A percentile compares a stretch with the other conserved stretches of the same genome.
Conservation (phyloP, 1,140 invertebrate species). For the Cydia pomonella region DNA sequence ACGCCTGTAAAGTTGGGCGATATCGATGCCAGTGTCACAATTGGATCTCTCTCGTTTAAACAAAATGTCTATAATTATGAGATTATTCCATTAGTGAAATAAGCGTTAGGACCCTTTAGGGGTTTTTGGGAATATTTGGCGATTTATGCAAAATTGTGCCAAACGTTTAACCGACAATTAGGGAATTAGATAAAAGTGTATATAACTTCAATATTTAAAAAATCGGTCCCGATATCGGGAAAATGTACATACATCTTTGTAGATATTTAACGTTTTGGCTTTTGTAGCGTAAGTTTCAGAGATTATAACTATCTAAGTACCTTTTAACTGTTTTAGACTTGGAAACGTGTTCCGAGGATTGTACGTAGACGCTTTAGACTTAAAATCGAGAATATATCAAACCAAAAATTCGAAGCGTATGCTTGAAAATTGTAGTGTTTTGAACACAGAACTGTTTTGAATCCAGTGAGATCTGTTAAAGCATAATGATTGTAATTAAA, state of each 20-base stretch:
- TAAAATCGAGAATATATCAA: conserved; percentile 72
- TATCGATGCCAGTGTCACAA: conserved; percentile 67
- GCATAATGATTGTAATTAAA: conserved; percentile 49
- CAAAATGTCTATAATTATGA: conserved; percentile 64
- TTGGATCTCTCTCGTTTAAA: conserved; percentile 70
- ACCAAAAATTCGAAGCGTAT: conserved; percentile 78
- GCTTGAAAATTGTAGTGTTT: conserved; percentile 80
- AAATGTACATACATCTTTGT: conserved; percentile 31
- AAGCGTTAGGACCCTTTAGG: conserved; percentile 49
- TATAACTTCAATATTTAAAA: conserved; percentile 45
- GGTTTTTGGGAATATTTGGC: conserved; percentile 20
- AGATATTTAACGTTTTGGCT: conserved; percentile 28
- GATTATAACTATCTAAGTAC: conserved; percentile 23
- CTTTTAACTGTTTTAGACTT: conserved; percentile 11
- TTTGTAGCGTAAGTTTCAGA: conserved; percentile 28
- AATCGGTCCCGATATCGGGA: neutral
- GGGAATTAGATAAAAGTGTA: conserved; percentile 66
- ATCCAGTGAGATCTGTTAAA: conserved; percentile 65
- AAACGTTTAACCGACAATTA: conserved; percentile 59
- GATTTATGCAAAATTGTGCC: conserved; percentile 50
- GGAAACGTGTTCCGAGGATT: conserved; percentile 28
- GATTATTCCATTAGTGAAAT: conserved; percentile 79
- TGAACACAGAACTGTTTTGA: conserved; percentile 67
- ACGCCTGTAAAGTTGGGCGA: neutral
- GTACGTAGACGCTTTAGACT: conserved; percentile 56